A percentile compares a stretch with the other conserved stretches of the same genome.
Evolutionary conservation across 2,797 vertebrate species (phyloP).

Genomic region (Onychomys torridus): DNA sequence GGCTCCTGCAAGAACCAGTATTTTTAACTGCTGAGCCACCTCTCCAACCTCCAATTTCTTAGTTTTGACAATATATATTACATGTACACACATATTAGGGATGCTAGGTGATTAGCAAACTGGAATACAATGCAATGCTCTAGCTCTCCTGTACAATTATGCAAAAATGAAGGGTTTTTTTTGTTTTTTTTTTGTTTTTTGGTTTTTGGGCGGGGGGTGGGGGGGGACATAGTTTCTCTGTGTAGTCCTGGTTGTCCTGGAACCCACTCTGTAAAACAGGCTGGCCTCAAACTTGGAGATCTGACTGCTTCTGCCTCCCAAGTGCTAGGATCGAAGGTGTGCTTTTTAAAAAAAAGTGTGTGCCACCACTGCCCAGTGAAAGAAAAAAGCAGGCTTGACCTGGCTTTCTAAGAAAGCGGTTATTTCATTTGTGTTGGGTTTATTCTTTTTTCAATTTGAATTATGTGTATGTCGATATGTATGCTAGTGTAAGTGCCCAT

Average conservation of each 20-base stretch:
- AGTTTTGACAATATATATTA: not conserved
- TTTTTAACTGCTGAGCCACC: not conserved
- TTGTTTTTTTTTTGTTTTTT: no score
- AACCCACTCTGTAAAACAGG: no score
- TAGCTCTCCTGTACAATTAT: not conserved
- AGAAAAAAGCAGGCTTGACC: not conserved
- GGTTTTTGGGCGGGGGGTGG: no score
- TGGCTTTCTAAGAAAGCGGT: not conserved
- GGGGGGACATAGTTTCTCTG: no score
- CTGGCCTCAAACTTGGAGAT: no score
- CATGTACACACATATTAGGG: not conserved
- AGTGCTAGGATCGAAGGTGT: no score
- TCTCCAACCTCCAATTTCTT: not conserved
- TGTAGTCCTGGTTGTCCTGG: no score
- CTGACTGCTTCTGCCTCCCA: no score
- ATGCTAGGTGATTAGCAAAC: not conserved
- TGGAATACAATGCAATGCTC: not conserved
- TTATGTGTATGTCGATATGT: not conserved
- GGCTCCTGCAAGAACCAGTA: not conserved
- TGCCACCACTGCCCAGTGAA: not conserved
- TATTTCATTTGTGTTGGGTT: not conserved
- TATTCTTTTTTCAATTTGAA: not conserved
- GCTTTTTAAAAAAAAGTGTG: no score
- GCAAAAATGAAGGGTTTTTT: not conserved
- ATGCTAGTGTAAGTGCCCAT: not conserved